A percentile compares a stretch with the other conserved stretches of the same genome.
phyloP scores from a whole-genome alignment of 2,113 vertebrate genomes.

The Euleptes europaea region DNA sequence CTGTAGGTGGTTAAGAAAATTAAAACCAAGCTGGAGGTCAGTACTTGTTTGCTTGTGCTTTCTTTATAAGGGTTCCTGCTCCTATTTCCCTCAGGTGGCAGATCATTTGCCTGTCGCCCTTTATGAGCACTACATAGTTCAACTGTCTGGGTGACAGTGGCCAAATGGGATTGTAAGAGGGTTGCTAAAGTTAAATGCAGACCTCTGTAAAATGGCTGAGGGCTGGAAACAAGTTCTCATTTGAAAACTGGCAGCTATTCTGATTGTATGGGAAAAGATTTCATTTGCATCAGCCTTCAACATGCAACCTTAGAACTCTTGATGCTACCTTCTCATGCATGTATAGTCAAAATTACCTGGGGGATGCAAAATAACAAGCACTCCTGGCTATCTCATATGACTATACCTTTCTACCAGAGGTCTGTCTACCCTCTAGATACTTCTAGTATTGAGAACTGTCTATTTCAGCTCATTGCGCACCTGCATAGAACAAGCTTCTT shows the following conservation, averaged over 20 bases:
- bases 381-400: not conserved
- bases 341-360: not conserved
- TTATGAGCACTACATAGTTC: not conserved
- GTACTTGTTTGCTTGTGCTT: not conserved
- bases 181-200: not conserved
- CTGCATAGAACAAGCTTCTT: slow-evolving; percentile 1
- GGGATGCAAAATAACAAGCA: not conserved
- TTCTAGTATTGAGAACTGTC: not conserved
- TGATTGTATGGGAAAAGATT: too few relatives aligned
- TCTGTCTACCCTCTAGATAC: not conserved
- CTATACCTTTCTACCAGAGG: not conserved
- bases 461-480: not conserved
- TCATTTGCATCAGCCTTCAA: not conserved
- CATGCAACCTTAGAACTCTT: not conserved
- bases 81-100: not conserved
- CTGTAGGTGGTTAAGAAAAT: not conserved
- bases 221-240: not conserved
- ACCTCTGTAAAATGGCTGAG: not conserved
- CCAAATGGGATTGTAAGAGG: not conserved
- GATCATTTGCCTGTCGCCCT: not conserved
- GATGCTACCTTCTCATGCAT: not conserved
- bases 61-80: not conserved
- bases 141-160: not conserved
- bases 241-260: not conserved
- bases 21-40: not conserved